Evolutionary conservation across 2,113 vertebrate genomes (phyloP).

Genomic region (Cottus gobio): DNA sequence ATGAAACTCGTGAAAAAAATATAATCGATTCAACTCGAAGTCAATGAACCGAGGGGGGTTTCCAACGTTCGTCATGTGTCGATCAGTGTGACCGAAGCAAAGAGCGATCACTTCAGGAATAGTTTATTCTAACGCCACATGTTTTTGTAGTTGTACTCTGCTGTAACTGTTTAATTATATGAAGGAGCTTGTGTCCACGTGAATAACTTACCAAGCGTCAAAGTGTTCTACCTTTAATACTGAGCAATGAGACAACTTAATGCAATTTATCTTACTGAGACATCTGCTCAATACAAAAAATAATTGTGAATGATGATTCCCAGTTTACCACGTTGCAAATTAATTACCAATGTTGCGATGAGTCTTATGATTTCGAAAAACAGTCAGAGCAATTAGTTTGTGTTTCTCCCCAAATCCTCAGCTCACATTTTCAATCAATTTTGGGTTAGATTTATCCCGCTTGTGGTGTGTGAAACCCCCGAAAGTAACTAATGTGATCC

Average conservation of each 20-base stretch:
- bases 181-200: background rate
- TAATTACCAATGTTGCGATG: background rate
- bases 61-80: background rate
- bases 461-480: background rate
- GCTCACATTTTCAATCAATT: background rate
- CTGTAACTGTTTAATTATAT: background rate
- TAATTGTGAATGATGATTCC: background rate
- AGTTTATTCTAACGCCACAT: background rate
- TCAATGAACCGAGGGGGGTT: background rate
- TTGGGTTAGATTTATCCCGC: background rate
- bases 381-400: background rate
- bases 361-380: background rate
- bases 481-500: background rate
- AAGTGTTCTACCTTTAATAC: background rate
- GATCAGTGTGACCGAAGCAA: background rate
- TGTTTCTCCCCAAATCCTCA: background rate
- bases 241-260: background rate
- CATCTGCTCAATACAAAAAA: background rate
- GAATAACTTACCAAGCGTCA: background rate
- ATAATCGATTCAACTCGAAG: background rate
- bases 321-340: background rate
- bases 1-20: constrained; percentile 44
- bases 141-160: background rate
- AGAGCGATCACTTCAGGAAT: background rate
- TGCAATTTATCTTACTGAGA: background rate